Evolutionary conservation across 2,113 vertebrate species (phyloP).

Genomic region (Podarcis cretensis): DNA sequence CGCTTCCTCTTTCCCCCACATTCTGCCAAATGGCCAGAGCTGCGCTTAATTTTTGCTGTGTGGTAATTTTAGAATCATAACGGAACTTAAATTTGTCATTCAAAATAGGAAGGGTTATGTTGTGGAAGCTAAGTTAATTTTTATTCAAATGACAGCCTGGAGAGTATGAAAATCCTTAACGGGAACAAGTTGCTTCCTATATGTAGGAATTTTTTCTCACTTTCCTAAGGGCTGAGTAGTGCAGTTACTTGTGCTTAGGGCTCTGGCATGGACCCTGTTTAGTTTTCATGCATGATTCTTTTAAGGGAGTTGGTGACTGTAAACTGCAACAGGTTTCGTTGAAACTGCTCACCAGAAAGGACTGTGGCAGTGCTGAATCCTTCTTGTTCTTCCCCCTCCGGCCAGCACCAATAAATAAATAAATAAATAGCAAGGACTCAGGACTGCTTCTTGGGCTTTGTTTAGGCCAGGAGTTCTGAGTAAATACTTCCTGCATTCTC

Average conservation of each 20-base stretch:
- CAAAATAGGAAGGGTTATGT: background rate
- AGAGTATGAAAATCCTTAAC: background rate
- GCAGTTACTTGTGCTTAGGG: background rate
- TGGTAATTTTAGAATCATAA: background rate
- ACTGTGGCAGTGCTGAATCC: background rate
- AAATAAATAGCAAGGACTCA: background rate
- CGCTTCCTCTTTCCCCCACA: background rate
- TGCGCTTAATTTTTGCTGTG: background rate
- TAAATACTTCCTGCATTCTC: background rate
- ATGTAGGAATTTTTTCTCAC: background rate
- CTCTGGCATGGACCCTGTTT: background rate
- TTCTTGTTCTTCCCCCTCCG: background rate
- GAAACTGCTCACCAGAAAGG: background rate
- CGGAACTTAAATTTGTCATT: background rate
- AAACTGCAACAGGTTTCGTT: background rate
- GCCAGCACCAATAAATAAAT: too few relatives aligned
- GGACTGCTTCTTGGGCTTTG: too few relatives aligned
- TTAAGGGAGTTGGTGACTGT: background rate
- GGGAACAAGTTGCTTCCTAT: background rate
- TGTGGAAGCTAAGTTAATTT: background rate
- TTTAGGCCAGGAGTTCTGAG: background rate
- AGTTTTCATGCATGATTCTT: background rate
- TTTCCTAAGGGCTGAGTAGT: background rate
- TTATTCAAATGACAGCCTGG: background rate
- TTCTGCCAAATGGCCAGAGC: background rate